Evolutionary conservation across 2,888 invertebrate genomes (phyloP), one percentile per base, ranked within the genome.

Genomic region (Lymantria dispar): DNA sequence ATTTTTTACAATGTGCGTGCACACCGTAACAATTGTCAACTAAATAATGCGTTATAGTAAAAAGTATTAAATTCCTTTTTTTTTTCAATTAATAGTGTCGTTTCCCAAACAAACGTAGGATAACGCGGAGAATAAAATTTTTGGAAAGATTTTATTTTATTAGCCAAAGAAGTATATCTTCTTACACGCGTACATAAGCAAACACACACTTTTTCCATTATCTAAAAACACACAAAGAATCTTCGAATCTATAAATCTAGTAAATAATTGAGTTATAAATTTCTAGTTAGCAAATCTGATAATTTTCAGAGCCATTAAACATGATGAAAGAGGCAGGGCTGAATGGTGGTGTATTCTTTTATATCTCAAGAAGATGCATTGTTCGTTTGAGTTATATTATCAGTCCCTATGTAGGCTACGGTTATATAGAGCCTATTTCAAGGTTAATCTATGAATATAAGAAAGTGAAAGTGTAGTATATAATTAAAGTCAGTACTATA

Each of bases 231-330:
- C 40, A 14, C 40, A 14, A 40, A 22, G 7, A 22, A 38, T n/a
- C 42, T 22, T 9, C 36, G 45, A 52, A 64, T 62, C 54, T 68
- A 60, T 56, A 64, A 58, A 62, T 65, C 50, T 52, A 31, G 30
- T 8, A 41, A 52, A 67, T 64, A 62, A 68, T 70, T 70, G 61
- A 64, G 64, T 67, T 64, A 68, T 61, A 65, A 65, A 65, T 65
- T 45, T 14, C 11, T 45, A 53, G 56, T 66, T 62, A 62, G 58
- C 68, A 62, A 63, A 65, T 65, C 52, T 49, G 46, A 39, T 51
- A 47, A 60, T 72, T 69, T 70, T 62, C 68, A 55, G 61, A 65
- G 59, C 62, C 65, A 71, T 67, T 71, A 67, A 69, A 50, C 69
- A 68, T 62, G 41, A 59, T 64, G 60, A 56, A 65, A 64, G 67